Conservation (phyloP, 2,113 vertebrate genomes). For the Poeciliopsis prolifica region DNA sequence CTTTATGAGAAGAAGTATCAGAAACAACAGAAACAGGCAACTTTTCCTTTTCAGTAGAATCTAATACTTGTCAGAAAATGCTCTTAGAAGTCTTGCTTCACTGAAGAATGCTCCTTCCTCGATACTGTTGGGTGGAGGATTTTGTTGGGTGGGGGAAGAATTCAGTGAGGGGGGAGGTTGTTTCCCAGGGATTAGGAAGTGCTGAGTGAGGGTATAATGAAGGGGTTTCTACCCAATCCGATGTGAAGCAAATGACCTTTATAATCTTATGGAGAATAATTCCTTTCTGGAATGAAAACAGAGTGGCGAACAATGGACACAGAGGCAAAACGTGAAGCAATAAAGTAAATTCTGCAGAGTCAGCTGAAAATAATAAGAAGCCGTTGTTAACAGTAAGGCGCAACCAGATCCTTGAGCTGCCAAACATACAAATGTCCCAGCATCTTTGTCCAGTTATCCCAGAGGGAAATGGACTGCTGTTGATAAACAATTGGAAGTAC, state of each 20-base stretch:
- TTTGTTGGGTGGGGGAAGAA: slow-evolving; percentile 31
- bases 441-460: slow-evolving; percentile 5
- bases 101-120: slow-evolving; percentile 42
- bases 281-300: slow-evolving; percentile 26
- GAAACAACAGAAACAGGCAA: too few relatives aligned
- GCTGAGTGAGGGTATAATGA: slow-evolving; percentile 57
- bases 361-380: slow-evolving; percentile 41
- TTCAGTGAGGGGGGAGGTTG: slow-evolving; percentile 30
- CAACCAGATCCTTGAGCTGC: slow-evolving; percentile 1
- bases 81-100: too few relatives aligned
- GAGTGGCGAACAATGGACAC: slow-evolving; percentile 35
- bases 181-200: slow-evolving; percentile 54
- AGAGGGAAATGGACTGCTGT: not conserved
- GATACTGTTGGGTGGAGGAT: slow-evolving; percentile 20
- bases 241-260: slow-evolving; percentile 33
- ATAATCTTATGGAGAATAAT: slow-evolving; percentile 31
- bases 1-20: too few relatives aligned
- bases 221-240: slow-evolving; percentile 37
- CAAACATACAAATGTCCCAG: not conserved
- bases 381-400: not conserved
- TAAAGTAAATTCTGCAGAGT: not conserved
- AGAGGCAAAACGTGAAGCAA: not conserved
- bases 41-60: too few relatives aligned
- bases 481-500: slow-evolving; percentile 1
- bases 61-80: too few relatives aligned